These are phyloP conservation scores for Scopus umbretta DNA, from an alignment of 2,113 vertebrate genomes.

Conservation along the genomic window DNA sequence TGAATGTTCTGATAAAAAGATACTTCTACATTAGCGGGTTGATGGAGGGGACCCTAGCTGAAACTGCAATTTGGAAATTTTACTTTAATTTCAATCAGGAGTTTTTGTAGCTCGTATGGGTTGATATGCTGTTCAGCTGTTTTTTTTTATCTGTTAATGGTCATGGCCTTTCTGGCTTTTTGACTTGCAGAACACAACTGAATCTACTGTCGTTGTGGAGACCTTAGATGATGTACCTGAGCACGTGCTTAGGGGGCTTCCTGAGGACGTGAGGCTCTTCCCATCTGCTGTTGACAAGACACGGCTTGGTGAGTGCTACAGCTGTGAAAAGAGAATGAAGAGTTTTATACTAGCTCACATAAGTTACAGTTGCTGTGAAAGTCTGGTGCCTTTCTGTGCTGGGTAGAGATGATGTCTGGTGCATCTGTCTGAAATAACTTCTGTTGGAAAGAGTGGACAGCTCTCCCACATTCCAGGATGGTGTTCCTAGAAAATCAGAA, in stretches of 20 bases:
- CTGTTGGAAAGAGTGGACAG: neutral
- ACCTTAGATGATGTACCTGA: slow-evolving; percentile 75
- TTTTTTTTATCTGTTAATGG: neutral
- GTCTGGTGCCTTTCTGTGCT: neutral
- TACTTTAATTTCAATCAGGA: neutral
- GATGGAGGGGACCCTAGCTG: neutral
- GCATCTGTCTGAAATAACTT: neutral
- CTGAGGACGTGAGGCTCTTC: slow-evolving; percentile 77
- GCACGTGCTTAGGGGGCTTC: slow-evolving; percentile 77
- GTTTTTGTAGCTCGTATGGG: neutral
- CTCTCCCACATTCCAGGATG: neutral
- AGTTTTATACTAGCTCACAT: neutral
- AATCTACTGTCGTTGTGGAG: slow-evolving; percentile 66
- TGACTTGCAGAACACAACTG: slow-evolving; percentile 59
- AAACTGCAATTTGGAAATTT: neutral
- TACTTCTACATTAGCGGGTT: neutral
- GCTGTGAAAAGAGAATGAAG: neutral
- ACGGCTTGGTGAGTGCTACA: slow-evolving; percentile 71
- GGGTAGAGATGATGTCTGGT: neutral
- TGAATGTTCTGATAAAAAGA: neutral
- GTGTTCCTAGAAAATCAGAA: neutral
- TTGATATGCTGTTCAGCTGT: too few species aligned
- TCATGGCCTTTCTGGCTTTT: neutral
- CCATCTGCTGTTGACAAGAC: slow-evolving; percentile 78
- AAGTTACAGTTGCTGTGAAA: neutral